Base-by-base conservation (phyloP, 2,113 vertebrate genomes). In the Kobus ellipsiprymnus region DNA sequence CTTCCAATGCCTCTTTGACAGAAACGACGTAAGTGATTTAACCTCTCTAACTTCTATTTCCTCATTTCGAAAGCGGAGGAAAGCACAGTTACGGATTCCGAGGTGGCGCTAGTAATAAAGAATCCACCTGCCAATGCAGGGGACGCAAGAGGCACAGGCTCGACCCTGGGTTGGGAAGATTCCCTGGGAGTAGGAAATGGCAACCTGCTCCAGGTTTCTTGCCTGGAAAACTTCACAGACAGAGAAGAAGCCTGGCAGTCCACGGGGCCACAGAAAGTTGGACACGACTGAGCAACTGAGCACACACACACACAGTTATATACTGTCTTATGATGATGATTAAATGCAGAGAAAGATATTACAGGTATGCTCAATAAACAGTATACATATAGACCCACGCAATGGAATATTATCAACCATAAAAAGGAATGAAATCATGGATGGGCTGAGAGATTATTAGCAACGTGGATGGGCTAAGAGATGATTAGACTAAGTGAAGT, bases 1-100 rank as follows among this genome's bases (percentile, higher is more conserved):
- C 64, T 92, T 81, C 57, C 21, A 67, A 25, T 86, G 30, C 6
- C 50, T 77, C n/a, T 52, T 60, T 92, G 40, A 82, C 33, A 87
- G 29, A 88, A 94, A 92, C 8, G 57, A n/a, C 9, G 15, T 64
- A 87, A 80, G 7, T 33, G 67, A 48, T 57, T 78, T 83, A 90
- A 64, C 30, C 80, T 90, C 19, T 1, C 10, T 44, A 14, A 67
- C 13, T 14, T 97, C 16, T 3, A 64, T 81, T 52, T 54, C 87
- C 23, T 94, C 55, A 48, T 44, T 46, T 87, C 2, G 30, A 86
- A 95, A 94, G 87, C 25, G 40, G 16, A 33, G 7, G 30, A 36
- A 95, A 91, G n/a, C 64, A 84, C 21, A 54, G 29, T 14, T 60
- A 54, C 4, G 7, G 33, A 3, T 77, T 77, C 71, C 2, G 0